These are phyloP conservation scores for Serrognathus titanus DNA, from an alignment of 2,888 invertebrate genomes.

Conservation along the genomic window DNA sequence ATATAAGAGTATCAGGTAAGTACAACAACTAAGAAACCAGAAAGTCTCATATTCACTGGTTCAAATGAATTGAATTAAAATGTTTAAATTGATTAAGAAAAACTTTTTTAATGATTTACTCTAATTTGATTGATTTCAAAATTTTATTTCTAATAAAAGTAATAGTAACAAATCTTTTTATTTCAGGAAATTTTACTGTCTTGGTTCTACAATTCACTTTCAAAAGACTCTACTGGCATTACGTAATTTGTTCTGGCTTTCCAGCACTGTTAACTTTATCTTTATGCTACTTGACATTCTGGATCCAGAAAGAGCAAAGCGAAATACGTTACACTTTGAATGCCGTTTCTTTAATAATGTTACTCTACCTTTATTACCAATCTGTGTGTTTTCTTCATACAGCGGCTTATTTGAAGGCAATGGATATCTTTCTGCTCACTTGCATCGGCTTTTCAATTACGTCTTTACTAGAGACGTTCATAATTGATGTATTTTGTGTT, in stretches of 20 bases:
- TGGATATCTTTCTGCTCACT: constrained; percentile 29
- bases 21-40: not conserved
- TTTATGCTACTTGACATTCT: constrained; percentile 30
- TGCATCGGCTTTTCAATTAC: constrained; percentile 25
- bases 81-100: not conserved
- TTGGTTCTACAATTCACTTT: constrained; percentile 28
- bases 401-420: constrained; percentile 24
- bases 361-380: constrained; percentile 22
- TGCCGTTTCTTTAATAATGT: constrained; percentile 13
- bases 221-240: constrained; percentile 25
- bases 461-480: constrained; percentile 26
- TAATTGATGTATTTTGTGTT: constrained; percentile 18
- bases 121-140: too few relatives aligned
- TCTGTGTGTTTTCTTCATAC: constrained; percentile 20
- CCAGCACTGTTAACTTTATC: constrained; percentile 28
- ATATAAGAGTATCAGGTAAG: constrained; percentile 31
- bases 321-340: constrained; percentile 19
- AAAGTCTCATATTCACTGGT: too few relatives aligned
- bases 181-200: constrained; percentile 33
- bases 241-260: constrained; percentile 28
- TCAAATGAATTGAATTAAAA: constrained; percentile 2
- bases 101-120: too few relatives aligned
- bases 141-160: too few relatives aligned
- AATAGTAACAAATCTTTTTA: too few relatives aligned
- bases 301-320: constrained; percentile 24